phyloP scores from a whole-genome alignment of 2,888 invertebrate genomes.

The Chloroclysta siterata region DNA sequence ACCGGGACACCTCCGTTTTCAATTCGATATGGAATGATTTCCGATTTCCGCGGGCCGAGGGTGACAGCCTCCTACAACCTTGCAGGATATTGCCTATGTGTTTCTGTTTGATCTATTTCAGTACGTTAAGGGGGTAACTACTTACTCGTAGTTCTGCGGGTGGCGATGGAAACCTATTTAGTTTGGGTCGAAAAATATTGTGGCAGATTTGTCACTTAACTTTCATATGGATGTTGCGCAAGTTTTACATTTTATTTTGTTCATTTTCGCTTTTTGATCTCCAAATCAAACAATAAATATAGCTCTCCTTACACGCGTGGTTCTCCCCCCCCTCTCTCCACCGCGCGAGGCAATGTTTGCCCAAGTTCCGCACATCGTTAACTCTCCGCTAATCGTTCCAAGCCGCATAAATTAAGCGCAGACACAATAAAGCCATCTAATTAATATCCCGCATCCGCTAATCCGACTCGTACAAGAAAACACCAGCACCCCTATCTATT shows the following conservation, averaged over 20 bases:
- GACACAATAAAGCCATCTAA: slow-evolving; percentile 41
- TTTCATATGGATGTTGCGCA: not conserved
- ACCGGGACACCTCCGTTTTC: slow-evolving; percentile 27
- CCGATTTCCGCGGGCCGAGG: slow-evolving; percentile 35
- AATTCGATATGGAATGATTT: slow-evolving; percentile 44
- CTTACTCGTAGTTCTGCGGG: slow-evolving; percentile 3
- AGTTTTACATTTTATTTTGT: not conserved
- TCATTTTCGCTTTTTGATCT: not conserved
- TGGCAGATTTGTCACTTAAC: not conserved
- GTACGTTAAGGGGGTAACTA: slow-evolving; percentile 10
- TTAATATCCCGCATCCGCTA: slow-evolving; percentile 40
- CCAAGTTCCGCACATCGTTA: slow-evolving; percentile 29
- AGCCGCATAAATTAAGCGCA: slow-evolving; percentile 40
- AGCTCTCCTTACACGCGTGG: not conserved
- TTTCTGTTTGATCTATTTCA: slow-evolving; percentile 34
- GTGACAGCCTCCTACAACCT: slow-evolving; percentile 30
- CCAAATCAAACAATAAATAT: slow-evolving; percentile 15
- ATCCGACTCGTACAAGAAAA: slow-evolving; percentile 36
- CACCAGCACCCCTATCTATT: slow-evolving; percentile 30
- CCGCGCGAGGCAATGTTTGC: slow-evolving; percentile 4
- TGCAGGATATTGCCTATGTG: slow-evolving; percentile 38
- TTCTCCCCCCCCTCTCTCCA: not conserved
- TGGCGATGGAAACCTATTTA: slow-evolving; percentile 7
- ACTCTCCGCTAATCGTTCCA: slow-evolving; percentile 40
- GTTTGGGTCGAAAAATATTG: not conserved